phyloP scores from a whole-genome alignment of 2,888 invertebrate species.

The Ephialtes manifestator region DNA sequence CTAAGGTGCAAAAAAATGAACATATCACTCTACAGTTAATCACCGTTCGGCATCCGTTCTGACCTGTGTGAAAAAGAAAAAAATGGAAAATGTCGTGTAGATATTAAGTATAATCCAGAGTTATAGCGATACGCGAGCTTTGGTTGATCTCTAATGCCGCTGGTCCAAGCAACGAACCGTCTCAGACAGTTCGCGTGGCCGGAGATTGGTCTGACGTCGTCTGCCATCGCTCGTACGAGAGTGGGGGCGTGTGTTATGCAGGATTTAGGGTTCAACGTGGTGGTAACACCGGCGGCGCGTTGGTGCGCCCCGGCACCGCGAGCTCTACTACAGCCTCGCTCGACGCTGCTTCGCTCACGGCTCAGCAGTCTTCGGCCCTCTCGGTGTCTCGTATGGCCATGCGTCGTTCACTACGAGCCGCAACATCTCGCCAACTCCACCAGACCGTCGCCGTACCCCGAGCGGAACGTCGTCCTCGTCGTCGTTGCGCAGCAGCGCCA shows the following conservation, averaged over 20 bases:
- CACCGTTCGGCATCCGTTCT: too few relatives aligned
- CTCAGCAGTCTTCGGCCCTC: constrained; percentile 76
- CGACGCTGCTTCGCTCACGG: constrained; percentile 64
- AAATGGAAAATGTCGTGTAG: too few relatives aligned
- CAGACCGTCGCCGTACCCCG: constrained; percentile 60
- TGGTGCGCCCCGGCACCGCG: constrained; percentile 61
- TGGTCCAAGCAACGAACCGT: constrained; percentile 20
- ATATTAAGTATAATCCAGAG: background rate
- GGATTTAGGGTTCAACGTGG: constrained; percentile 78
- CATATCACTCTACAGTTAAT: too few relatives aligned
- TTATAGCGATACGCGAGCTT: background rate
- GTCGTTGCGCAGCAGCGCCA: constrained; percentile 16
- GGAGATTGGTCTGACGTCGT: constrained; percentile 70
- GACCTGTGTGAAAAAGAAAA: too few relatives aligned
- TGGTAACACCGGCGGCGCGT: constrained; percentile 61
- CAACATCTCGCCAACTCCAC: constrained; percentile 65
- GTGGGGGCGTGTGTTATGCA: constrained; percentile 77
- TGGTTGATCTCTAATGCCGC: background rate
- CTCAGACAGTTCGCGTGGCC: constrained; percentile 68
- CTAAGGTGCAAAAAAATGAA: too few relatives aligned
- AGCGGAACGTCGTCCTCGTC: constrained; percentile 18
- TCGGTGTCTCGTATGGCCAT: constrained; percentile 80
- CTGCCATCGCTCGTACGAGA: constrained; percentile 69
- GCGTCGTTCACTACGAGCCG: constrained; percentile 75
- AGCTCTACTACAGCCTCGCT: constrained; percentile 52